These are phyloP conservation scores for Dolichallabes microphthalmus DNA, from an alignment of 2,113 vertebrate species.

Conservation along the genomic window DNA sequence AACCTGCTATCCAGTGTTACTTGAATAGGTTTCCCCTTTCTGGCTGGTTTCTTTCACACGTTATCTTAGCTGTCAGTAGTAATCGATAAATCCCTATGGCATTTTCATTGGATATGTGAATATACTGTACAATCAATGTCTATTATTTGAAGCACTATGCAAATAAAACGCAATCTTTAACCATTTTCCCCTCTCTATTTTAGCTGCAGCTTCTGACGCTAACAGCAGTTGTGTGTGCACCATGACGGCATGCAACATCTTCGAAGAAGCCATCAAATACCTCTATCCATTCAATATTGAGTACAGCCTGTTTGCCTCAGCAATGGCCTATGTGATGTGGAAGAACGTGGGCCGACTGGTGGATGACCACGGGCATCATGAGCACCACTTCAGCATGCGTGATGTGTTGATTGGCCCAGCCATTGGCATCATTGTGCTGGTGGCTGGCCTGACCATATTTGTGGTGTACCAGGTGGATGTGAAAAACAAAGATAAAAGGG, in stretches of 20 bases:
- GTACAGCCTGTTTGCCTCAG: slow-evolving; percentile 91
- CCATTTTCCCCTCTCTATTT: slow-evolving; percentile 37
- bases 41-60: neutral
- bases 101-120: neutral
- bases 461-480: slow-evolving; percentile 86
- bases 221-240: slow-evolving; percentile 74
- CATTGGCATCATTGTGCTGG: slow-evolving; percentile 75
- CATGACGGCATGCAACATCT: slow-evolving; percentile 76
- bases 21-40: neutral
- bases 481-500: slow-evolving; percentile 39
- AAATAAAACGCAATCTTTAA: neutral
- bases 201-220: slow-evolving; percentile 54
- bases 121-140: neutral
- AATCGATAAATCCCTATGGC: no score
- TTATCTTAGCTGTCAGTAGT: no score
- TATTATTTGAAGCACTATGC: neutral
- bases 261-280: slow-evolving; percentile 85
- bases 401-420: slow-evolving; percentile 76
- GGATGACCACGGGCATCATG: slow-evolving; percentile 67
- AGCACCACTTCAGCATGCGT: slow-evolving; percentile 68
- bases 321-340: slow-evolving; percentile 93
- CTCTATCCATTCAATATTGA: slow-evolving; percentile 94
- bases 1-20: neutral
- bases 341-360: slow-evolving; percentile 86
- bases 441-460: slow-evolving; percentile 83